These are phyloP conservation scores for Rattus rattus DNA, from an alignment of 2,113 vertebrate species.

Conservation along the genomic window DNA sequence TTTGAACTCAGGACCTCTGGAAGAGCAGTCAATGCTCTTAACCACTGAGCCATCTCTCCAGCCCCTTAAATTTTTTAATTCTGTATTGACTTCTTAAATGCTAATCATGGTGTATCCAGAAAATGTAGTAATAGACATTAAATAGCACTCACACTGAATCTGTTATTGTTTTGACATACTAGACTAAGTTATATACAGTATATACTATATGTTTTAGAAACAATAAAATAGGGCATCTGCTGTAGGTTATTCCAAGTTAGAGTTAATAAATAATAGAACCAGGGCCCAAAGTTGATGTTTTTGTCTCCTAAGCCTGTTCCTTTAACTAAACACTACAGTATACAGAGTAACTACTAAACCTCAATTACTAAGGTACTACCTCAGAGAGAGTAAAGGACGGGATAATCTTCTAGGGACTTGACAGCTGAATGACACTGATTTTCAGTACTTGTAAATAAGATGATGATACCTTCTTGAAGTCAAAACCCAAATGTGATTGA, in stretches of 20 bases:
- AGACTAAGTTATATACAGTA: neutral
- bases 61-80: neutral
- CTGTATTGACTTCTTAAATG: slow-evolving; percentile 37
- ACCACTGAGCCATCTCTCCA: too few species aligned
- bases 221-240: slow-evolving; percentile 45
- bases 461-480: neutral
- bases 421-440: slow-evolving; percentile 10
- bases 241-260: slow-evolving; percentile 34
- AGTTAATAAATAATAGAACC: slow-evolving; percentile 11
- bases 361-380: neutral
- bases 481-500: slow-evolving; percentile 22
- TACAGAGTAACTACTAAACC: neutral
- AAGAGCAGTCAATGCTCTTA: too few species aligned
- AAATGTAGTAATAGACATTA: slow-evolving; percentile 15
- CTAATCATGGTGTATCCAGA: neutral
- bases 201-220: slow-evolving; percentile 25
- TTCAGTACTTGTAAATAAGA: neutral
- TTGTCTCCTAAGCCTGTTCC: neutral
- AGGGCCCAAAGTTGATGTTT: neutral
- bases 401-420: neutral
- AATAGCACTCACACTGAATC: neutral
- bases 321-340: neutral
- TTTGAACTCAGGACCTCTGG: too few species aligned
- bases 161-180: neutral
- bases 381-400: neutral